A percentile compares a stretch with the other conserved stretches of the same genome.
phyloP scores from a whole-genome alignment of 1,140 invertebrate species.

The Pinna nobilis region DNA sequence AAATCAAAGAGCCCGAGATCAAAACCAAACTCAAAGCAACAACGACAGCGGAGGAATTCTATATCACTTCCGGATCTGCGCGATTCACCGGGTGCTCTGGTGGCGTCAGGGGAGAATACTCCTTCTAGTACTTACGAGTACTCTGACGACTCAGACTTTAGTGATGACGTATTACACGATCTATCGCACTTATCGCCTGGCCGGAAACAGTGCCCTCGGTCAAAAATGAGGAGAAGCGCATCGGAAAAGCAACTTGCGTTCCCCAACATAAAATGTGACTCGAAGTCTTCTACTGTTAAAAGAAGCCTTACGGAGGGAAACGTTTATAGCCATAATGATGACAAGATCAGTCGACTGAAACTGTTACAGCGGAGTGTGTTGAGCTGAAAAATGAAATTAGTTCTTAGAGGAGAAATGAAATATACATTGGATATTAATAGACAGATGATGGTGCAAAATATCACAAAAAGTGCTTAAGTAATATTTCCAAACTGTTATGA shows the following conservation, averaged over 20 bases:
- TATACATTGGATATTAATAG: neutral
- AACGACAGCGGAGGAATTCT: conserved; percentile 33
- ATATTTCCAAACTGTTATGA: too few relatives aligned
- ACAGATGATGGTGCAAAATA: too few relatives aligned
- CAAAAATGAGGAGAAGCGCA: conserved; percentile 11
- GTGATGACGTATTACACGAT: conserved; percentile 28
- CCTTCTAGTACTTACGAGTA: conserved; percentile 19
- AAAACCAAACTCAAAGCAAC: neutral
- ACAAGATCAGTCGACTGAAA: conserved; percentile 69
- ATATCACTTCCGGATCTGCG: conserved; percentile 52
- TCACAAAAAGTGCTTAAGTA: too few relatives aligned
- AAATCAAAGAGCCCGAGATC: neutral
- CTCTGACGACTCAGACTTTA: conserved; percentile 14
- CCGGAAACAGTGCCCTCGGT: conserved; percentile 7
- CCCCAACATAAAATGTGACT: conserved; percentile 27
- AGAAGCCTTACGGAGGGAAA: conserved; percentile 33
- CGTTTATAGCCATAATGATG: conserved; percentile 46
- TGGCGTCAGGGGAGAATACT: conserved; percentile 43
- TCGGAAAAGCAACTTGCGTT: conserved; percentile 43
- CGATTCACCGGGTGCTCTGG: conserved; percentile 40
- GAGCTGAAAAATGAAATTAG: neutral
- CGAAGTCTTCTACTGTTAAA: conserved; percentile 16
- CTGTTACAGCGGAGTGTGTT: conserved; percentile 1
- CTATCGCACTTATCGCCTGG: conserved; percentile 6
- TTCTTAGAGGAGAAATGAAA: neutral